Base-by-base conservation (phyloP, 2,113 vertebrate species). In the Cervus canadensis region DNA sequence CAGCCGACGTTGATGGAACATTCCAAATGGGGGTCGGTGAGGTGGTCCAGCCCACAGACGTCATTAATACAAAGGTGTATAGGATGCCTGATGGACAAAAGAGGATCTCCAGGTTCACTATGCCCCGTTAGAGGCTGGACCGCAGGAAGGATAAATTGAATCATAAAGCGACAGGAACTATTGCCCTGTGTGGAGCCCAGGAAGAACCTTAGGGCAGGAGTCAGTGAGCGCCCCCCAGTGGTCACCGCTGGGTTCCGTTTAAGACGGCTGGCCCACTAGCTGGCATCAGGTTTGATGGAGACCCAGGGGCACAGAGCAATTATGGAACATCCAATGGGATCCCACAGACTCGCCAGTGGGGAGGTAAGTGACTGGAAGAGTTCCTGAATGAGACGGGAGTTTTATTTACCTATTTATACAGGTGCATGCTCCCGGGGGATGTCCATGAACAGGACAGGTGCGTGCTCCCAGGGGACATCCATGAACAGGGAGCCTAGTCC, bases 1-100 rank as follows among this genome's bases (percentile, higher is more conserved):
- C 6, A 1, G 28, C 45, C 5, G 1, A 7, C 6, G 0, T 1
- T 0, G 15, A 8, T 7, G 2, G 43, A 28, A n/a, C 12, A 3
- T 40, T 21, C 84, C 33, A 15, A 15, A 28, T 2, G 67, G 67
- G 48, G 45, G 11, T 11, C 7, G 0, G 3, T 6, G 5, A 25
- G 33, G 1, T 7, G 15, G 54, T 30, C 79, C 14, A 45, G 56
- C 67, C 88, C 54, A 7, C 15, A 11, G 43, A 62, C 7, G 15
- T 52, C 15, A 9, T 43, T 40, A 6, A 5, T 30, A 13, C 12
- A 10, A 36, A 30, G 28, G 12, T 3, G 2, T 14, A 25, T 14
- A 33, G 64, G 19, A 26, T 45, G 28, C 21, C 33, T 1, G 19
- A 15, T 19, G 43, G 43, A 6, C 17, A 13, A 3, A 26, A 64